These are phyloP conservation scores for Anthopleura sola DNA, from an alignment of 64 coral and sea anemone genomes.

Conservation along the genomic window DNA sequence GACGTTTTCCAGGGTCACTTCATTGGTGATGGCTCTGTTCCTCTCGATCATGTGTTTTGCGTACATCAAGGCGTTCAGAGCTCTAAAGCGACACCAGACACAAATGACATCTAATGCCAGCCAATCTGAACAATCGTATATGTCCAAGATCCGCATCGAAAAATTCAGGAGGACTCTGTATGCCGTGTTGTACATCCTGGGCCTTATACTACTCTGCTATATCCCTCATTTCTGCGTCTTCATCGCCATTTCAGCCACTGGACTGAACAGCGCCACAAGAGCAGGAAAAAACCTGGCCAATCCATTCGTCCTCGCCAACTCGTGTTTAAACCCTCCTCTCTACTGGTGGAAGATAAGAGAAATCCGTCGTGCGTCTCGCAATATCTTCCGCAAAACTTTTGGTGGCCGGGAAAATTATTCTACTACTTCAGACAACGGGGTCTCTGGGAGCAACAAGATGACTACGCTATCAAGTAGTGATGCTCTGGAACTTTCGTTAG, in stretches of 20 bases:
- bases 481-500: neutral
- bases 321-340: constrained; percentile 35
- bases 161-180: constrained; percentile 22
- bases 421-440: neutral
- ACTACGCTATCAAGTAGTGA: neutral
- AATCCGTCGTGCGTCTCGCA: constrained; percentile 25
- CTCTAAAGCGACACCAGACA: constrained; percentile 15
- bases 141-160: neutral
- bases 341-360: constrained; percentile 55
- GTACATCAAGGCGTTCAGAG: constrained; percentile 20
- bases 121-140: neutral
- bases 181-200: constrained; percentile 31
- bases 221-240: constrained; percentile 31
- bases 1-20: neutral
- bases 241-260: neutral
- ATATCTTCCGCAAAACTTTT: neutral
- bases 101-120: neutral
- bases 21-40: neutral
- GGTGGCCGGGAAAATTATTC: neutral
- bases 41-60: constrained; percentile 6
- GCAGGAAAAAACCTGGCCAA: constrained; percentile 30
- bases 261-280: constrained; percentile 16
- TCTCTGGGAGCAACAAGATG: neutral
- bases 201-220: constrained; percentile 32
- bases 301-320: constrained; percentile 26